Evolutionary conservation across 2,797 vertebrate genomes (phyloP).

Genomic region (Notolepis coatsorum): DNA sequence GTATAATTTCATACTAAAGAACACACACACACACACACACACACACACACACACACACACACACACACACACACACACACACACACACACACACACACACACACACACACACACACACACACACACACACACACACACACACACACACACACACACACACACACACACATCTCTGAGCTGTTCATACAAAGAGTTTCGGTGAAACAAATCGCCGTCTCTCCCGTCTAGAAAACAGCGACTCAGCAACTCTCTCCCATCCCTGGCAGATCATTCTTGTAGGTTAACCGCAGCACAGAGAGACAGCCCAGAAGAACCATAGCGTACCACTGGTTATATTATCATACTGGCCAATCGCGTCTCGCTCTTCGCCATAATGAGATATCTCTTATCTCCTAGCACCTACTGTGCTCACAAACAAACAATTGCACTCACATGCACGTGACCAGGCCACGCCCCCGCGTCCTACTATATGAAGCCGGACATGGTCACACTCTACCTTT

Average conservation of each 20-base stretch:
- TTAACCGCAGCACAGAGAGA: constrained; percentile 10
- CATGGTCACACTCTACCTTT: too few species aligned
- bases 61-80: neutral
- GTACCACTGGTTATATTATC: too few species aligned
- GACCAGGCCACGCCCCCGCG: too few species aligned
- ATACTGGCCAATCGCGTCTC: too few species aligned
- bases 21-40: neutral
- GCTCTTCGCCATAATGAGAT: too few species aligned
- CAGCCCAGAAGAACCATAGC: constrained; percentile 15
- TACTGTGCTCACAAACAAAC: too few species aligned
- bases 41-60: neutral
- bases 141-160: too few species aligned
- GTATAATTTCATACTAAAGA: too few species aligned
- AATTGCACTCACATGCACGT: too few species aligned
- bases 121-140: neutral
- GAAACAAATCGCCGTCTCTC: constrained; percentile 23
- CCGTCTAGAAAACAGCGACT: constrained; percentile 28
- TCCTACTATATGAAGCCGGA: too few species aligned
- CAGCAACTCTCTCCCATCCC: constrained; percentile 29
- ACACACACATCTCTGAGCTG: neutral
- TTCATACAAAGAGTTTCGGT: constrained; percentile 10
- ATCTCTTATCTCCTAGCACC: too few species aligned
- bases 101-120: neutral
- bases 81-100: neutral
- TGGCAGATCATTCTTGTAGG: constrained; percentile 17